Conservation (phyloP, 2,888 invertebrate genomes). For the Xestia ashworthii region DNA sequence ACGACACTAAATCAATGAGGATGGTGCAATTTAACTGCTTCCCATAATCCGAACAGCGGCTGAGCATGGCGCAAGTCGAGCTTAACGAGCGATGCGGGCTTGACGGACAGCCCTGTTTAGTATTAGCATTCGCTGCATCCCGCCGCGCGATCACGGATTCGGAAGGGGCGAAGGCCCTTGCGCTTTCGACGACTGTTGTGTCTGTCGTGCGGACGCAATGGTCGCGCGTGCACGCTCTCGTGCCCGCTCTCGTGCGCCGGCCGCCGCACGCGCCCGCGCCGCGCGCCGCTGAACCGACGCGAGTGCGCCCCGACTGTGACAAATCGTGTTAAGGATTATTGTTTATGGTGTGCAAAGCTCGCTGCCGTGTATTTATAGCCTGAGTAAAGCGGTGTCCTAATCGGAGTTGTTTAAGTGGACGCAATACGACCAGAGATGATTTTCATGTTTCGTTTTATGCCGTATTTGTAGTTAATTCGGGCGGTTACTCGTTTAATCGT, state of each 20-base stretch:
- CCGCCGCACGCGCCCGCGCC: slow-evolving; percentile 77
- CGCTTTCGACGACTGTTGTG: slow-evolving; percentile 82
- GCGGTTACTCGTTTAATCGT: slow-evolving; percentile 77
- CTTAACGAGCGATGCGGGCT: slow-evolving; percentile 52
- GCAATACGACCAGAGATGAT: slow-evolving; percentile 73
- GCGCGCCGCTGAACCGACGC: slow-evolving; percentile 66
- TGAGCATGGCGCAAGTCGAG: slow-evolving; percentile 46
- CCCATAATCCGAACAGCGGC: slow-evolving; percentile 39
- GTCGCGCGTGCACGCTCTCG: slow-evolving; percentile 86
- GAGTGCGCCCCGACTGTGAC: slow-evolving; percentile 77
- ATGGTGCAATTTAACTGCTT: slow-evolving; percentile 58
- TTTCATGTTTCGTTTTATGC: slow-evolving; percentile 83
- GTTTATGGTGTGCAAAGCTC: slow-evolving; percentile 84
- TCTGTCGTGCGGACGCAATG: slow-evolving; percentile 87
- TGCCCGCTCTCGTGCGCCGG: slow-evolving; percentile 80
- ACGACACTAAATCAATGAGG: slow-evolving; percentile 53
- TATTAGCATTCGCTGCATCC: slow-evolving; percentile 88
- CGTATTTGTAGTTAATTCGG: slow-evolving; percentile 81
- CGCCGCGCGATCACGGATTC: slow-evolving; percentile 87
- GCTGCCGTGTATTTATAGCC: slow-evolving; percentile 79
- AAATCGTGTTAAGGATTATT: slow-evolving; percentile 83
- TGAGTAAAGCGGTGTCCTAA: slow-evolving; percentile 72
- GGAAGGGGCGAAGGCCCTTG: slow-evolving; percentile 89
- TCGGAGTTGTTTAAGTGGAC: slow-evolving; percentile 80
- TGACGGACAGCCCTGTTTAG: slow-evolving; percentile 74